Conservation (phyloP, 2,797 vertebrate species). For the Danio albolineatus region DNA sequence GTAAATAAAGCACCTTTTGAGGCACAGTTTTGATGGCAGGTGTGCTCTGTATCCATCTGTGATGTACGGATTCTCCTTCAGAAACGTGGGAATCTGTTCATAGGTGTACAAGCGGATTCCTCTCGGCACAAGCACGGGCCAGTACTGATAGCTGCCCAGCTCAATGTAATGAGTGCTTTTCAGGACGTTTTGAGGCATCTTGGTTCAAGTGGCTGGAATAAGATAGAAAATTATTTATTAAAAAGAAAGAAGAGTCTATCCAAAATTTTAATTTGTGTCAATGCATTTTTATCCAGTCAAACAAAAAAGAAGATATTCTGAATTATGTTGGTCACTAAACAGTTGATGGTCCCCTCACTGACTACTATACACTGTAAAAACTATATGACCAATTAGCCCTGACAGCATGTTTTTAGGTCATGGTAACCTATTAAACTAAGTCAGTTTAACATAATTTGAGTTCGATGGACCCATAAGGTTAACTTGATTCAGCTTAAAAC, state of each 20-base stretch:
- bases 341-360: too few species aligned
- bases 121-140: constrained; percentile 92
- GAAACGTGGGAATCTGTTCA: constrained; percentile 93
- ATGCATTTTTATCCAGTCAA: too few species aligned
- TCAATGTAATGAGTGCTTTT: constrained; percentile 93
- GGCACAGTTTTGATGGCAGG: constrained; percentile 92
- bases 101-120: constrained; percentile 95
- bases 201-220: constrained; percentile 50
- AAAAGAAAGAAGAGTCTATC: not conserved
- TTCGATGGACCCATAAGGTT: too few species aligned
- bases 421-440: too few species aligned
- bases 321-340: too few species aligned
- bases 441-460: too few species aligned
- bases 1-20: constrained; percentile 85
- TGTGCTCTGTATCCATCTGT: constrained; percentile 97
- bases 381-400: too few species aligned
- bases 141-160: constrained; percentile 93
- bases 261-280: too few species aligned
- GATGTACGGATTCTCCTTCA: constrained; percentile 97
- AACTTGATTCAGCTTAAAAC: too few species aligned
- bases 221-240: not conserved
- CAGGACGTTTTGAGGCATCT: constrained; percentile 88
- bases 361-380: too few species aligned
- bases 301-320: too few species aligned
- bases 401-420: too few species aligned